A percentile compares a stretch with the other conserved stretches of the same genome.
Conservation (phyloP, 2,797 vertebrate species). For the Mastacembelus armatus region DNA sequence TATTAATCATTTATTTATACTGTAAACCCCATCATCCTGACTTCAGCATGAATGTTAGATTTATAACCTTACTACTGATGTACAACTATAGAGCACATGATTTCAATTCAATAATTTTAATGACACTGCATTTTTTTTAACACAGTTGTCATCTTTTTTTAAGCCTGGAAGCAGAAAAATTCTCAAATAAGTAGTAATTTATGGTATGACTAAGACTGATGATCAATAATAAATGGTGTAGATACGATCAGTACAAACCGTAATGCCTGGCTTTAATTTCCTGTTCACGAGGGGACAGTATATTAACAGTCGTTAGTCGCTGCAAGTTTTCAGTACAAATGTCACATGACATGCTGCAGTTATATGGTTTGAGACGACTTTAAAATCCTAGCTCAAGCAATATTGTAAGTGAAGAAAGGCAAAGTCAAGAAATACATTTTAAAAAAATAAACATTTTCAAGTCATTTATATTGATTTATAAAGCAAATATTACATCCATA, state of each 20-base stretch:
- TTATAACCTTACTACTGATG: no score
- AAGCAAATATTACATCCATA: neutral
- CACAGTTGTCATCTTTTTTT: no score
- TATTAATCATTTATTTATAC: neutral
- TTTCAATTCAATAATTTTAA: constrained; percentile 29
- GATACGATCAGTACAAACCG: constrained; percentile 57
- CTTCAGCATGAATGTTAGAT: neutral
- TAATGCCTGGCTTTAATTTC: constrained; percentile 74
- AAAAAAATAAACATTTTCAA: neutral
- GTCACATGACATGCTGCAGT: neutral
- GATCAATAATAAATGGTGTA: constrained; percentile 57
- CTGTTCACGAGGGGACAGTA: constrained; percentile 49
- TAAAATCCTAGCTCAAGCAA: neutral
- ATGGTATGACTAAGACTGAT: constrained; percentile 50
- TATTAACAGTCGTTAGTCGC: constrained; percentile 52
- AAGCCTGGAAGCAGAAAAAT: neutral
- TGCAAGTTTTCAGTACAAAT: neutral
- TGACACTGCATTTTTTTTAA: no score
- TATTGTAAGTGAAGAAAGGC: no score
- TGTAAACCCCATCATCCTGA: neutral
- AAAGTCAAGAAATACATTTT: no score
- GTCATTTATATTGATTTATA: neutral
- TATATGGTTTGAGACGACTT: neutral
- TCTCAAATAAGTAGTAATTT: constrained; percentile 5
- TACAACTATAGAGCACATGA: neutral